A percentile compares a stretch with the other conserved stretches of the same genome.
These are phyloP conservation scores for Loxodonta africana DNA, from an alignment of 2,113 vertebrate species.

Conservation along the genomic window DNA sequence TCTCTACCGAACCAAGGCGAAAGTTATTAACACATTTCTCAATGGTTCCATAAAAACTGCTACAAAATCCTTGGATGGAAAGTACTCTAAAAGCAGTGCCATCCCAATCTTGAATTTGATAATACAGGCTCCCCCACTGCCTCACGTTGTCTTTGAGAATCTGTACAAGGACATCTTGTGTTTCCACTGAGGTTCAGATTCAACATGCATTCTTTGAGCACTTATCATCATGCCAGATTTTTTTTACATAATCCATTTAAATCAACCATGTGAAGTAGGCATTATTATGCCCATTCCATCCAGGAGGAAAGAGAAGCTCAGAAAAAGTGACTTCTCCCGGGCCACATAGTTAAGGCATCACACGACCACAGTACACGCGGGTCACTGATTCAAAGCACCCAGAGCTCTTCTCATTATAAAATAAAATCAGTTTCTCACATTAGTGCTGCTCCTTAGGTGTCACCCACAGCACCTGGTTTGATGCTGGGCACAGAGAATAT, in stretches of 20 bases:
- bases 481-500: neutral
- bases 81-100: neutral
- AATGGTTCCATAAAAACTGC: neutral
- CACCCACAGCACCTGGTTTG: neutral
- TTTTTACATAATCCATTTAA: neutral
- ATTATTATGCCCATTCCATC: neutral
- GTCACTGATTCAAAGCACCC: neutral
- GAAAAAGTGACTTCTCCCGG: neutral
- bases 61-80: neutral
- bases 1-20: neutral
- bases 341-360: neutral
- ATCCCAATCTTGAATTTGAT: neutral
- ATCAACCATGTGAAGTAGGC: neutral
- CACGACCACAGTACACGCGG: too few relatives aligned
- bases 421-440: neutral
- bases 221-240: neutral
- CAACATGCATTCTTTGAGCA: neutral
- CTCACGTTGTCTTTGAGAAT: neutral
- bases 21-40: neutral
- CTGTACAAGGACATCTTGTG: neutral
- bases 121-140: neutral
- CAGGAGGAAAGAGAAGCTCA: conserved; percentile 14
- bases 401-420: neutral
- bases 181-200: neutral
- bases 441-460: neutral